Evolutionary conservation across 2,797 vertebrate species (phyloP).

Genomic region (Pagetopsis macropterus): DNA sequence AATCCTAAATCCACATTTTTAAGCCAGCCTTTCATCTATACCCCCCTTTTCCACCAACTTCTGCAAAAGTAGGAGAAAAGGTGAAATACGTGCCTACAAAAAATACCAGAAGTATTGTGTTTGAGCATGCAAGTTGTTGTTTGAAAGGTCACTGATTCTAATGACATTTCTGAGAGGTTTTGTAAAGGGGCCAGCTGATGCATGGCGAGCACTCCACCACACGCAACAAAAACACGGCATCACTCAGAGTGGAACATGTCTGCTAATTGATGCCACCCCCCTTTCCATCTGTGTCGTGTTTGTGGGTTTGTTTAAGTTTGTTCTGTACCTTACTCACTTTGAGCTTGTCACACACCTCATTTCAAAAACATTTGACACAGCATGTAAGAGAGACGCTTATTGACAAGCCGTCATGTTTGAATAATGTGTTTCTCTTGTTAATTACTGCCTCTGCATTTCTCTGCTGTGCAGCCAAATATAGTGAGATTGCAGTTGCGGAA

Average conservation of each 20-base stretch:
- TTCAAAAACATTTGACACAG: slow-evolving; percentile 46
- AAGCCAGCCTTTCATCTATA: neutral
- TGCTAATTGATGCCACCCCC: slow-evolving; percentile 62
- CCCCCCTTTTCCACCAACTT: too few relatives aligned
- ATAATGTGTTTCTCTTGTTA: slow-evolving; percentile 57
- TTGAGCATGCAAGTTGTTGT: slow-evolving; percentile 47
- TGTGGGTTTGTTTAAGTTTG: slow-evolving; percentile 9
- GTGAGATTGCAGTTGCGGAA: slow-evolving; percentile 26
- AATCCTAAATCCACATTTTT: neutral
- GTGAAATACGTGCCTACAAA: slow-evolving; percentile 20
- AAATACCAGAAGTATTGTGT: slow-evolving; percentile 32
- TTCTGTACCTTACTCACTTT: slow-evolving; percentile 25
- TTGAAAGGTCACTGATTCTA: slow-evolving; percentile 77
- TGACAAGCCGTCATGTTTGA: slow-evolving; percentile 59
- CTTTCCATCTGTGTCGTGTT: slow-evolving; percentile 15
- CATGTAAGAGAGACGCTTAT: slow-evolving; percentile 50
- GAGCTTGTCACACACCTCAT: slow-evolving; percentile 57
- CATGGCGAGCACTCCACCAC: slow-evolving; percentile 43
- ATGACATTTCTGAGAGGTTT: slow-evolving; percentile 74
- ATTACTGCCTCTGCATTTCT: slow-evolving; percentile 38
- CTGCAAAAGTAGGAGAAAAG: slow-evolving; percentile 9
- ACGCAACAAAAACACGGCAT: slow-evolving; percentile 40
- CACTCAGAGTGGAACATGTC: slow-evolving; percentile 45
- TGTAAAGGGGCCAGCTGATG: slow-evolving; percentile 61
- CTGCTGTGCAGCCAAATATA: slow-evolving; percentile 21